Evolutionary conservation across 2,113 vertebrate species (phyloP), one percentile per base, ranked within the genome.

Genomic region (Syngnathoides biaculeatus): DNA sequence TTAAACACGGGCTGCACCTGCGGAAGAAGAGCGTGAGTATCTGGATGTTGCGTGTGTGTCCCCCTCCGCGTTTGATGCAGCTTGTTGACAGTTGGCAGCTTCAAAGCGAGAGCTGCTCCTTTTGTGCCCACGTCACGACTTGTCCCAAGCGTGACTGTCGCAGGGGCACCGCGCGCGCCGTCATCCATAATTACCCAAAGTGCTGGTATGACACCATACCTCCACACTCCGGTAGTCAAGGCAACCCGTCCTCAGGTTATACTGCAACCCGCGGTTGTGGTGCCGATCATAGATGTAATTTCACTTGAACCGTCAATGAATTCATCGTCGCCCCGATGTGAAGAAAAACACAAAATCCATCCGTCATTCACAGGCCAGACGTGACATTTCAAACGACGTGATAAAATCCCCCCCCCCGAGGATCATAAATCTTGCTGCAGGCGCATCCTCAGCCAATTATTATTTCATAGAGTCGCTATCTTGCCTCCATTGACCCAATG

Each of bases 1-100:
- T 97, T 68, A 94, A 96, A 77, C 96, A 95, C 90, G 95, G 95
- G 57, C 92, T 97, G 76, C 95, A 95, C 81, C 90, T 97, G 93
- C 92, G 95, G 87, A 97, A 95, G 91, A 97, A 96, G 84, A 93
- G 90, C 89, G 92, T 93, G 89, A 92, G 92, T 92, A 61, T 63
- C 47, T 70, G 60, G 22, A 45, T 19, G 57, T 0, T 13, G 38
- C 38, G 59, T 56, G 56, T 26, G 59, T 56, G 56, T 26, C 67
- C 79, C 67, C 78, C 73, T 79, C 59, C 69, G 61, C 66, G 58
- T 81, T 69, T 64, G 9, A 12, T 67, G 64, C 30, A 19, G 48
- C 48, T 11, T n/a, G 48, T 22, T 52, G 0, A 22, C 45, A 6
- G 17, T 19, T 47, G 15, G 38, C 9, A 8, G 20, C 10, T 65